Percentiles rank a stretch among this genome's conserved stretches.
Conservation (phyloP, 2,888 invertebrate genomes). For the Cristatella mucedo region DNA sequence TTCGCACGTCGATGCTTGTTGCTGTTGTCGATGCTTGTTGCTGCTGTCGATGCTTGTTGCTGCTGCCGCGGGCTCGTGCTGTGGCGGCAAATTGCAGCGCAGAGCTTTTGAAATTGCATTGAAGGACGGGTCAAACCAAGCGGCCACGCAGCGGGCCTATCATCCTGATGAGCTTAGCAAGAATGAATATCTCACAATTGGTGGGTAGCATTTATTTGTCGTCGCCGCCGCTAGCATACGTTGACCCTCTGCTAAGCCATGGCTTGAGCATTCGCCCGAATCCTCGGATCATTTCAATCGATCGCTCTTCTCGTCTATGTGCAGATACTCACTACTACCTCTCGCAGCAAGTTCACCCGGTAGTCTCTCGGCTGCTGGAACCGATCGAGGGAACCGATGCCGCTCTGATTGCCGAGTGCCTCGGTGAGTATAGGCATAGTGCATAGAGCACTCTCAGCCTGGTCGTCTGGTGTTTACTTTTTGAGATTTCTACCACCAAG, state of each 20-base stretch:
- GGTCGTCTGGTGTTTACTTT: conserved; percentile 4
- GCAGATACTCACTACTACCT: conserved; percentile 75
- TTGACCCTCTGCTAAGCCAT: too few relatives aligned
- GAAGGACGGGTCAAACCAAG: conserved; percentile 42
- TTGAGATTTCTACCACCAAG: neutral
- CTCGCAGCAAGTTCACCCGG: conserved; percentile 85
- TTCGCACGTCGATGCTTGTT: too few relatives aligned
- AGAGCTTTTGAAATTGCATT: too few relatives aligned
- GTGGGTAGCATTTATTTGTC: conserved; percentile 20
- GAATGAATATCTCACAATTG: conserved; percentile 37
- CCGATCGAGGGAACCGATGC: conserved; percentile 86
- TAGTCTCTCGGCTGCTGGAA: conserved; percentile 80
- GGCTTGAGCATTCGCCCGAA: too few relatives aligned
- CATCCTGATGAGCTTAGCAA: conserved; percentile 61
- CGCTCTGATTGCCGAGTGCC: conserved; percentile 68
- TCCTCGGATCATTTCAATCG: neutral
- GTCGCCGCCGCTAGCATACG: too few relatives aligned
- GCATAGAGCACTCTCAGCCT: too few relatives aligned
- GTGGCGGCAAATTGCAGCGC: too few relatives aligned
- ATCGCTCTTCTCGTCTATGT: conserved; percentile 11
- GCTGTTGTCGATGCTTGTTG: too few relatives aligned
- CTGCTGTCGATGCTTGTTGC: too few relatives aligned
- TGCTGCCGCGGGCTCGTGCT: too few relatives aligned
- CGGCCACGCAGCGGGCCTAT: conserved; percentile 78
- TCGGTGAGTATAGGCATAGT: conserved; percentile 46